phyloP scores from a whole-genome alignment of 2,888 invertebrate genomes.

The Amphimallon solstitiale region DNA sequence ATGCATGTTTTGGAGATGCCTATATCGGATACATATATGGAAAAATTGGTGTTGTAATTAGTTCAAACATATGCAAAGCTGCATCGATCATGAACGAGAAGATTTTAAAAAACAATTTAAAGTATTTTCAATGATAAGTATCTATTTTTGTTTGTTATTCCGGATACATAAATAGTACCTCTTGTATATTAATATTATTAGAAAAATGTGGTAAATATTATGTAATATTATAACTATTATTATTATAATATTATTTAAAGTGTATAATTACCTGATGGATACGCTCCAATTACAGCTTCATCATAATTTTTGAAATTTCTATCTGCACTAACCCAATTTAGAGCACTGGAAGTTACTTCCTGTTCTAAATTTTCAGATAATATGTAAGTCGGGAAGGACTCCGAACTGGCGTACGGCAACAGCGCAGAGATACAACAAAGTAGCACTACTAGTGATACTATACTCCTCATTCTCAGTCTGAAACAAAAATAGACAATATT shows the following conservation, averaged over 20 bases:
- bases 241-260: not conserved
- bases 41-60: too few species aligned
- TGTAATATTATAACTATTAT: too few species aligned
- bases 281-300: constrained; percentile 75
- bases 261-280: constrained; percentile 47
- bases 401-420: constrained; percentile 39
- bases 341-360: constrained; percentile 81
- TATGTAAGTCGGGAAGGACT: constrained; percentile 55
- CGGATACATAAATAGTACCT: too few species aligned
- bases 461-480: constrained; percentile 43
- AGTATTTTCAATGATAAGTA: too few species aligned
- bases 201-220: too few species aligned
- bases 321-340: constrained; percentile 75
- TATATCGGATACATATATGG: too few species aligned
- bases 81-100: too few species aligned
- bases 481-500: constrained; percentile 38
- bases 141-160: too few species aligned
- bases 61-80: too few species aligned
- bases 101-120: too few species aligned
- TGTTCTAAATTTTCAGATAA: constrained; percentile 67
- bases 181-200: too few species aligned
- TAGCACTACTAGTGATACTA: constrained; percentile 37
- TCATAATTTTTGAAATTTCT: constrained; percentile 63
- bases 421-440: constrained; percentile 37
- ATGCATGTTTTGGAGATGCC: too few species aligned